Evolutionary conservation across 2,888 invertebrate species (phyloP).

Genomic region (Athalia cordata): DNA sequence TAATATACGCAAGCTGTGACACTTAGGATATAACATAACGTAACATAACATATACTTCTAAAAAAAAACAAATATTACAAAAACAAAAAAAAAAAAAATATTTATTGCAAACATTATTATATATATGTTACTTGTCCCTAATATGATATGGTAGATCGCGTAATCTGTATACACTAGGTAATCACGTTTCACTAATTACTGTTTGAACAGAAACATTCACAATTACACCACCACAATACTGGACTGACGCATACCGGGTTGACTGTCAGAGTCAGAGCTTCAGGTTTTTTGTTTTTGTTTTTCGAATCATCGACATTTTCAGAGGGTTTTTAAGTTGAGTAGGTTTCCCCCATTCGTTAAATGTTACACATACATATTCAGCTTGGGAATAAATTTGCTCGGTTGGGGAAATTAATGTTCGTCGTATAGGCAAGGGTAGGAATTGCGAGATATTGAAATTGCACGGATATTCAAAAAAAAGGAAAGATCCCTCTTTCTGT

Average conservation of each 20-base stretch:
- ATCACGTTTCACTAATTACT: slow-evolving; percentile 38
- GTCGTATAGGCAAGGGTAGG: too few relatives aligned
- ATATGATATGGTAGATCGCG: slow-evolving; percentile 41
- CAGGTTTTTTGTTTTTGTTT: too few relatives aligned
- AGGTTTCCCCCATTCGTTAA: too few relatives aligned
- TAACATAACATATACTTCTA: slow-evolving; percentile 38
- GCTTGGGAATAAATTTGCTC: too few relatives aligned
- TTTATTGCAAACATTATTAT: slow-evolving; percentile 42
- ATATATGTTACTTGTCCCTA: slow-evolving; percentile 38
- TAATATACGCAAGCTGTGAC: slow-evolving; percentile 54
- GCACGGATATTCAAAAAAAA: too few relatives aligned
- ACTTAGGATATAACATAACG: slow-evolving; percentile 35
- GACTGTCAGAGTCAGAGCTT: slow-evolving; percentile 31
- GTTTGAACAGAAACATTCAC: slow-evolving; percentile 30
- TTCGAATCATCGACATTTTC: too few relatives aligned
- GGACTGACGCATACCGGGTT: slow-evolving; percentile 38
- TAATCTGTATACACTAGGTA: slow-evolving; percentile 42
- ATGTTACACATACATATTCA: too few relatives aligned
- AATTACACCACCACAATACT: slow-evolving; percentile 15
- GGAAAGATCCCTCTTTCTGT: slow-evolving; percentile 9
- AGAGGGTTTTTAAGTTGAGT: too few relatives aligned
- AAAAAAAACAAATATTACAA: slow-evolving; percentile 16
- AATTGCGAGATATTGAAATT: too few relatives aligned
- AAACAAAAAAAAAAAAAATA: slow-evolving; percentile 36
- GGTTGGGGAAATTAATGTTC: too few relatives aligned